Percentiles rank a stretch among this genome's conserved stretches.
phyloP scores from a whole-genome alignment of 2,113 vertebrate genomes.

The Excalfactoria chinensis region DNA sequence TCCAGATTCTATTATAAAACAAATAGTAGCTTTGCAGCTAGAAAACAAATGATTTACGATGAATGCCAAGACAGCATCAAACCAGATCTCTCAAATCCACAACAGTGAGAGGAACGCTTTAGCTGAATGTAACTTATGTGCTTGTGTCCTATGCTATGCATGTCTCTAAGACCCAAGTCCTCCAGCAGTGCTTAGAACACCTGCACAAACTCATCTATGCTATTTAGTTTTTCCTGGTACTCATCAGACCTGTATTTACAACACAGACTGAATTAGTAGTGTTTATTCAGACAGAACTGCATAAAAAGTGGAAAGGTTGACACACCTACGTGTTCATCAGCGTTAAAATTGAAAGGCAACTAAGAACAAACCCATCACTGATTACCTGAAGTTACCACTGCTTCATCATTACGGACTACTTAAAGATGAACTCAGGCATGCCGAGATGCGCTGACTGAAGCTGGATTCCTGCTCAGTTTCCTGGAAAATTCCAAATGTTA shows the following conservation, averaged over 20 bases:
- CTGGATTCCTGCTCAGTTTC: neutral
- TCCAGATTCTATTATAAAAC: neutral
- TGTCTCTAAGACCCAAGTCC: neutral
- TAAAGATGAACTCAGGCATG: neutral
- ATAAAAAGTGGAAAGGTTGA: neutral
- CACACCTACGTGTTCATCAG: neutral
- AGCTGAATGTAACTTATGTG: rapidly evolving
- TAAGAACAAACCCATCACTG: neutral
- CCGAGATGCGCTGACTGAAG: neutral
- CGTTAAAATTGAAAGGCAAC: neutral
- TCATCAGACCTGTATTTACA: neutral
- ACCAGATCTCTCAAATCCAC: neutral
- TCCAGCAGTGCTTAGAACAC: neutral
- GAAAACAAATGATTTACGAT: neutral
- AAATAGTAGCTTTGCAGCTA: neutral
- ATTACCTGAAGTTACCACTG: neutral
- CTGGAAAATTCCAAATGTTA: neutral
- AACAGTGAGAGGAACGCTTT: neutral
- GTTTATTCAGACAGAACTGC: neutral
- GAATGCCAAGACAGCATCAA: neutral
- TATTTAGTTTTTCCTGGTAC: neutral
- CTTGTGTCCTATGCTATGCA: no score
- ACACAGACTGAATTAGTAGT: neutral
- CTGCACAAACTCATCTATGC: neutral
- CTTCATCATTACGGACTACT: neutral